Conservation (phyloP, 2,888 invertebrate genomes). For the Drosophila cognata region DNA sequence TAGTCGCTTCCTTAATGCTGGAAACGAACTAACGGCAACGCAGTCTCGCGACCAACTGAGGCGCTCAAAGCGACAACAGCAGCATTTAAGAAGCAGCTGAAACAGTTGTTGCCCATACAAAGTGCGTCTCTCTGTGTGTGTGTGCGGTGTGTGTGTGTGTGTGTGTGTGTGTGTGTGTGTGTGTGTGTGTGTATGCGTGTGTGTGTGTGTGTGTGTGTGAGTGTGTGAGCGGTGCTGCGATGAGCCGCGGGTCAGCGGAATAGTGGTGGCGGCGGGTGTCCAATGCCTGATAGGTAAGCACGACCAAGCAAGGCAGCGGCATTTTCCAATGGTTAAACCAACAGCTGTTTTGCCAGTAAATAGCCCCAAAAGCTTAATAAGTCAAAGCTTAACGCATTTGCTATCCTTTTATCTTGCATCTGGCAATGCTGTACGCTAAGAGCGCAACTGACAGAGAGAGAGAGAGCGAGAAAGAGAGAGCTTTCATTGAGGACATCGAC, state of each 20-base stretch:
- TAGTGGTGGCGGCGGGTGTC: constrained; percentile 7
- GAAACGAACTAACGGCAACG: constrained; percentile 67
- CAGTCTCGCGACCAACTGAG: constrained; percentile 78
- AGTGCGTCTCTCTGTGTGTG: constrained; percentile 11
- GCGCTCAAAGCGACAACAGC: constrained; percentile 54
- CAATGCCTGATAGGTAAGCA: constrained; percentile 4
- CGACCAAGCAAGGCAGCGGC: constrained; percentile 28
- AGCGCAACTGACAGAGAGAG: background rate
- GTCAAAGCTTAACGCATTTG: constrained; percentile 22
- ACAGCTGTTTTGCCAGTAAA: constrained; percentile 25
- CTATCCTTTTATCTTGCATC: constrained; percentile 2
- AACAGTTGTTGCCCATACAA: constrained; percentile 41
- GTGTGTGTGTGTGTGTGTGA: background rate
- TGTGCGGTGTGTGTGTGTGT: background rate
- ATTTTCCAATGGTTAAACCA: constrained; percentile 42
- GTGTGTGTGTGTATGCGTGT: background rate
- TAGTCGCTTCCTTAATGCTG: constrained; percentile 35
- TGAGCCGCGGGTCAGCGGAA: background rate
- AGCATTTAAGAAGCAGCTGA: constrained; percentile 69
- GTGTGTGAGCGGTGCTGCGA: constrained; percentile 1
- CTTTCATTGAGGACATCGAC: background rate
- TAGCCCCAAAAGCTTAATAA: constrained; percentile 26
- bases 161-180: constrained; percentile 1
- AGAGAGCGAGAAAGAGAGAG: background rate
- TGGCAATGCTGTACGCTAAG: constrained; percentile 38